Conservation (phyloP, 1,140 invertebrate genomes). For the Scaptomyza graminum region DNA sequence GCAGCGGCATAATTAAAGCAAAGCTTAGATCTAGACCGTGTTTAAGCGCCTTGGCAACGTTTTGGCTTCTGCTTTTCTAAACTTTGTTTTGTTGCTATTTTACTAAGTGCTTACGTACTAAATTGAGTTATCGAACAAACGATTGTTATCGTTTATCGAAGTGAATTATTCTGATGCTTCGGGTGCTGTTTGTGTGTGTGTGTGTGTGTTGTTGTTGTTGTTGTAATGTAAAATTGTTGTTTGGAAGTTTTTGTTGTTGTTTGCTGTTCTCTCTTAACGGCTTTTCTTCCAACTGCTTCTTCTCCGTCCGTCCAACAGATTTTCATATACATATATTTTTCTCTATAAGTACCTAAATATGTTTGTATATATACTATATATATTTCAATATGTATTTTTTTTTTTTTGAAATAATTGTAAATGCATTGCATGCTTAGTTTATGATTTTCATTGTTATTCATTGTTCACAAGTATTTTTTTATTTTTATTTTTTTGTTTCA, state of each 20-base stretch:
- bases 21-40: constrained; percentile 37
- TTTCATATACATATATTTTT: too few relatives aligned
- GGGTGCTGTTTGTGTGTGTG: constrained; percentile 1
- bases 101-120: constrained; percentile 33
- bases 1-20: background rate
- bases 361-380: constrained; percentile 15
- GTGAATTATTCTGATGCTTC: constrained; percentile 3
- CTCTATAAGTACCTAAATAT: constrained; percentile 4
- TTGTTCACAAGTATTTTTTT: constrained; percentile 36
- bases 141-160: constrained; percentile 16
- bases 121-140: constrained; percentile 31
- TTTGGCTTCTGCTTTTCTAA: constrained; percentile 23
- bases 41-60: constrained; percentile 33
- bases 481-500: constrained; percentile 33
- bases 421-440: constrained; percentile 78
- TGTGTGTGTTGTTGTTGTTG: constrained; percentile 31
- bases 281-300: constrained; percentile 12
- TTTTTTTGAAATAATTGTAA: constrained; percentile 63
- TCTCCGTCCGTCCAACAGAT: constrained; percentile 26
- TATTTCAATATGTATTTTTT: constrained; percentile 14
- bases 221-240: constrained; percentile 64
- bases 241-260: constrained; percentile 67
- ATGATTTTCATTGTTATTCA: constrained; percentile 66
- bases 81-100: constrained; percentile 4
- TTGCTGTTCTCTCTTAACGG: background rate